Base-by-base conservation (phyloP, 2,113 vertebrate genomes). In the Pao palembangensis region DNA sequence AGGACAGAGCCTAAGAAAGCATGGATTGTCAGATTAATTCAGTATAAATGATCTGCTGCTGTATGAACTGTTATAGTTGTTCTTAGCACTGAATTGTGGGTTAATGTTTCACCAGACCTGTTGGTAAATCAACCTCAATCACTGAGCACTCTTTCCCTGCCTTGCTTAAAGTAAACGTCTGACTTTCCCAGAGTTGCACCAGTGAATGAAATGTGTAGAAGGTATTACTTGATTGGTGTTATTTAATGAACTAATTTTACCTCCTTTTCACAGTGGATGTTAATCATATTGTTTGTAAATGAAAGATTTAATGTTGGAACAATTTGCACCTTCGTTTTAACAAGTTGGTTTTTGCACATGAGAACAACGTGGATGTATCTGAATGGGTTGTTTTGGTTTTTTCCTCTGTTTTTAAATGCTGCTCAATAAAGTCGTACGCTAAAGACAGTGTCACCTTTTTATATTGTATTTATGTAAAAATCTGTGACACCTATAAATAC, bases 51-150 rank as follows among this genome's bases (percentile, higher is more conserved):
- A 44, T 17, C 43, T 44, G 43, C 16, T 44, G 43, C 13, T 44
- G 14, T 44, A 44, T 44, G 16, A 44, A 44, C 0, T 44, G 16
- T 15, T 44, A 16, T 1, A 2, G 14, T 17, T 44, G 14, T 44
- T 14, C 43, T 44, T 17, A 5, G 43, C 43, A 17, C 16, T 17
- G 16, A 44, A 17, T 17, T 6, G 16, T 17, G 13, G 43, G 41
- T 51, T 55, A 57, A 57, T 55, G 11, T 53, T 61, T 70, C 10
- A 48, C 42, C 42, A 38, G 11, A 44, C 21, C 50, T 25, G 51
- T 31, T 42, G 41, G 43, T 20, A 31, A 50, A 19, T 34, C 5
- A 14, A n/a, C 41, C 43, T 17, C 43, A 44, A 15, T 4, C 17
- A 16, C 16, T 17, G 15, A 0, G 17, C 19, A 43, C 11, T 20